A percentile compares a stretch with the other conserved stretches of the same genome.
Conservation (phyloP, 2,888 invertebrate genomes). For the Eudemis profundana region DNA sequence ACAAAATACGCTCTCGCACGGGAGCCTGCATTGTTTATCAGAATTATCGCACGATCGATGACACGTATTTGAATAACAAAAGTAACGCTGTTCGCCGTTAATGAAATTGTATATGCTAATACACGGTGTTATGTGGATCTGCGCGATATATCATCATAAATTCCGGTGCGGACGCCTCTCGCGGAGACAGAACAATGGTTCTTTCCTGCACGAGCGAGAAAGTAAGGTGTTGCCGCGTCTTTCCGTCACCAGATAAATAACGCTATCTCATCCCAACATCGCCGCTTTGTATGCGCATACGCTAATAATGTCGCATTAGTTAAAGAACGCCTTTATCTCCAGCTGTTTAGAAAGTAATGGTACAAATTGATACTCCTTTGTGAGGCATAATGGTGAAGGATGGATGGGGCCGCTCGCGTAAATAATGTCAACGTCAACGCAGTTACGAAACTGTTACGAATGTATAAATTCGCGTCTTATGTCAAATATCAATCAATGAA, state of each 20-base stretch:
- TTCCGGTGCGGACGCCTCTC: constrained; percentile 59
- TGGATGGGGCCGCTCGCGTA: constrained; percentile 41
- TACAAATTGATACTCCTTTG: constrained; percentile 45
- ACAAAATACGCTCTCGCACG: constrained; percentile 58
- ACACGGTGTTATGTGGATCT: constrained; percentile 55
- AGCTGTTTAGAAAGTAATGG: constrained; percentile 56
- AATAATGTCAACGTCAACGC: constrained; percentile 41
- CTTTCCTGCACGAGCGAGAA: constrained; percentile 60
- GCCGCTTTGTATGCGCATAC: constrained; percentile 64
- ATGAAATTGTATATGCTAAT: constrained; percentile 67
- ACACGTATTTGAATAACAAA: constrained; percentile 49
- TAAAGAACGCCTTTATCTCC: constrained; percentile 55
- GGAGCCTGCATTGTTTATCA: constrained; percentile 55
- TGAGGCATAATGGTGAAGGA: constrained; percentile 40
- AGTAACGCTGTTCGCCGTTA: constrained; percentile 58
- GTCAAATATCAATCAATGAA: constrained; percentile 20
- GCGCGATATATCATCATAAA: constrained; percentile 53
- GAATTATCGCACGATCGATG: constrained; percentile 53
- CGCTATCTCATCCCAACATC: constrained; percentile 59
- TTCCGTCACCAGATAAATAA: constrained; percentile 66
- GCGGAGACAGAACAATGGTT: constrained; percentile 64
- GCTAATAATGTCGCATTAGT: constrained; percentile 58
- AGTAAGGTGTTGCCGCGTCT: constrained; percentile 54
- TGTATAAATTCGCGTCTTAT: constrained; percentile 36
- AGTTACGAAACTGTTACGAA: constrained; percentile 39